Conservation (phyloP, 2,797 vertebrate species). For the Pygocentrus nattereri region DNA sequence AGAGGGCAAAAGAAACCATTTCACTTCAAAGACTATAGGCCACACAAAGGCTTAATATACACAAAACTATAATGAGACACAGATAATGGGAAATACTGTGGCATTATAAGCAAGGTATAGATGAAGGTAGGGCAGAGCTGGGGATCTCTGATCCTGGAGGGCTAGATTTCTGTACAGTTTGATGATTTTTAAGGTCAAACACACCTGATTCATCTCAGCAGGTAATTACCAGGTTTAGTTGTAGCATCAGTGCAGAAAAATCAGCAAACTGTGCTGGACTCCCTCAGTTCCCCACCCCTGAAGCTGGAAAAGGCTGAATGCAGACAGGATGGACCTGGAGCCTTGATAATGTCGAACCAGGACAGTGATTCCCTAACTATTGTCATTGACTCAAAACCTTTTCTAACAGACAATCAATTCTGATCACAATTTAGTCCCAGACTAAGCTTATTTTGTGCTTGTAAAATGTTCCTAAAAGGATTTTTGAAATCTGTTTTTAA, state of each 20-base stretch:
- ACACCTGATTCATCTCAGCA: too few species aligned
- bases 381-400: neutral
- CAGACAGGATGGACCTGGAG: neutral
- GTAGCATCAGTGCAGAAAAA: too few species aligned
- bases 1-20: neutral
- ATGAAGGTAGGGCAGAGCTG: neutral
- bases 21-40: neutral
- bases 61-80: neutral
- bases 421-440: neutral
- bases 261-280: too few species aligned
- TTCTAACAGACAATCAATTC: neutral
- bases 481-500: constrained; percentile 3
- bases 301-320: too few species aligned
- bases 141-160: neutral
- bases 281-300: too few species aligned
- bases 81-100: neutral
- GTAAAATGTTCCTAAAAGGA: neutral
- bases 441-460: neutral
- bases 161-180: too few species aligned
- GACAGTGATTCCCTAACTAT: neutral
- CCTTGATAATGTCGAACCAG: neutral
- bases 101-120: neutral
- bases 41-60: neutral
- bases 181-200: too few species aligned
- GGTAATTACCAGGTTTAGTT: too few species aligned